phyloP scores from a whole-genome alignment of 2,888 invertebrate genomes.

The Panzeria rudis region DNA sequence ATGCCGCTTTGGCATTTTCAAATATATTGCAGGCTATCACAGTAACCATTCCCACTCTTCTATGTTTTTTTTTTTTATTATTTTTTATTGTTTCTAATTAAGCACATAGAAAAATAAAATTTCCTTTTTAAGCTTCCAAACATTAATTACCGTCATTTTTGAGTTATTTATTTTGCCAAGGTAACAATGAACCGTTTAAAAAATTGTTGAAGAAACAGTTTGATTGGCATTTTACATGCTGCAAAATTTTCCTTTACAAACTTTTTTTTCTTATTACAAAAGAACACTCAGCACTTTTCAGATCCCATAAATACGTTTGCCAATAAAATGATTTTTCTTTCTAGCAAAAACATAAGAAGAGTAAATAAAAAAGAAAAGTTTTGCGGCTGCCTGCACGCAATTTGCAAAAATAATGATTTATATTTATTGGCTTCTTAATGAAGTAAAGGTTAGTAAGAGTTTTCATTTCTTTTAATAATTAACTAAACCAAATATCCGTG shows the following conservation, averaged over 20 bases:
- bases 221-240: constrained; percentile 47
- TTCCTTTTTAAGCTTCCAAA: not conserved
- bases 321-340: not conserved
- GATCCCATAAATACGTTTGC: not conserved
- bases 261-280: not conserved
- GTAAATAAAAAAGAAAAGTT: not conserved
- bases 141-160: constrained; percentile 30
- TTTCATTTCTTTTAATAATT: not conserved
- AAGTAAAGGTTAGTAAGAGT: not conserved
- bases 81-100: too few relatives aligned
- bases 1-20: too few relatives aligned
- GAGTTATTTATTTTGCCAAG: not conserved
- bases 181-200: constrained; percentile 5
- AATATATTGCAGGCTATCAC: too few relatives aligned
- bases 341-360: not conserved
- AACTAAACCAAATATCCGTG: not conserved
- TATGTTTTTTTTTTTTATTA: too few relatives aligned
- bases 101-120: too few relatives aligned
- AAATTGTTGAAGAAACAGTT: constrained; percentile 50
- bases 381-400: constrained; percentile 14
- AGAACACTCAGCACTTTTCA: not conserved
- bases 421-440: constrained; percentile 14
- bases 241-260: not conserved
- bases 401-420: constrained; percentile 20
- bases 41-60: too few relatives aligned